Conservation (phyloP, 2,113 vertebrate genomes). For the Leptodactylus fuscus region DNA sequence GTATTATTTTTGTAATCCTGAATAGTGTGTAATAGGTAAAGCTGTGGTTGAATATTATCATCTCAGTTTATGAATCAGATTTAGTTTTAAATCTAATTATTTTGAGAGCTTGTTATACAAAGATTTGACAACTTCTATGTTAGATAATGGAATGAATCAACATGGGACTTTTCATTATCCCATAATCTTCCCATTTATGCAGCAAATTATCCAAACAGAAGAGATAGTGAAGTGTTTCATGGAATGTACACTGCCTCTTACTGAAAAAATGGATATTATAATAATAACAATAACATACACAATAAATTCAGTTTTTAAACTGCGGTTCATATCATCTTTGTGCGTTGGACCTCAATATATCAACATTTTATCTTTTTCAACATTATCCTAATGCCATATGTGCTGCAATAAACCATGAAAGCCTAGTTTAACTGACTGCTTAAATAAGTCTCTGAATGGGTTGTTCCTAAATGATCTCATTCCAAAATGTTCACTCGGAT, state of each 20-base stretch:
- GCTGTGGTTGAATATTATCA: constrained; percentile 42
- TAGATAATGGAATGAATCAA: constrained; percentile 59
- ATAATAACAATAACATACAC: constrained; percentile 38
- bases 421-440: neutral
- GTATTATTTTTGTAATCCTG: constrained; percentile 49
- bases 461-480: neutral
- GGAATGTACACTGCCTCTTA: constrained; percentile 28
- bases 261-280: constrained; percentile 40
- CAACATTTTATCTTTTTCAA: neutral
- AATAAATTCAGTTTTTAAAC: constrained; percentile 42
- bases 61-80: constrained; percentile 56
- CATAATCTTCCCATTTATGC: constrained; percentile 55
- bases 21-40: constrained; percentile 50
- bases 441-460: neutral
- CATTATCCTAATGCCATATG: constrained; percentile 14
- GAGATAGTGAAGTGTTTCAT: constrained; percentile 50
- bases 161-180: constrained; percentile 60
- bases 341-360: neutral
- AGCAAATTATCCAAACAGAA: constrained; percentile 56
- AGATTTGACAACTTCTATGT: constrained; percentile 54
- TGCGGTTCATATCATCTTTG: constrained; percentile 23
- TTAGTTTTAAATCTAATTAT: constrained; percentile 58
- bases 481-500: neutral
- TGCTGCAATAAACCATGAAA: neutral
- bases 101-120: constrained; percentile 57